Evolutionary conservation across 2,888 invertebrate species (phyloP), one percentile per base, ranked within the genome.

Genomic region (Disparrhopalites patrizii): DNA sequence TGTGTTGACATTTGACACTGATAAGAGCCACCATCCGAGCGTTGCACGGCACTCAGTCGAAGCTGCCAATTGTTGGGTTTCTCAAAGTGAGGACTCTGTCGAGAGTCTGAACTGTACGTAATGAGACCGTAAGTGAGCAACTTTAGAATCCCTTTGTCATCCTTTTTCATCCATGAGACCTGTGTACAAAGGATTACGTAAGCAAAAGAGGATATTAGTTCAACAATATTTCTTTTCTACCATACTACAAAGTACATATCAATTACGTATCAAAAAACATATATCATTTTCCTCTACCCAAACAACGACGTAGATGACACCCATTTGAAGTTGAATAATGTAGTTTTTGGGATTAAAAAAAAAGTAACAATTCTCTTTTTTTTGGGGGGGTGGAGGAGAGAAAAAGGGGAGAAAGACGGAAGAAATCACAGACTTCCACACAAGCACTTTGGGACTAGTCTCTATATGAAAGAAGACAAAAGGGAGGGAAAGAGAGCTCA

Each of bases 151-250:
- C 71, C 77, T 43, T 76, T 74, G 27, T 76, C 76, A 65, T 76
- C 75, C 54, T 76, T 73, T 50, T 78, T 75, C 65, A 78, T 76
- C 79, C 79, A 79, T 1, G 79, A 79, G 64, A 79, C 78, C 79
- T 79, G 67, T 3, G n/a, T n/a, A n/a, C 54, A 65, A 31, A 23
- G 25, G 27, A 18, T 50, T 47, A 18, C n/a, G n/a, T n/a, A n/a
- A n/a, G n/a, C n/a, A n/a, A n/a, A 23, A 47, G 10, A 10, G 20
- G 18, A 25, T 47, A 20, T 7, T 5, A 47, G 23, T 47, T 3
- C 23, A 5, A 10, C 5, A 5, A 43, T n/a, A 18, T 10, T 10
- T 43, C 5, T 43, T 18, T 43, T 5, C 7, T 43, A 43, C n/a
- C 5, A 36, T 36, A 15, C 36, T 36, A 15, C 8, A 36, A 36